Evolutionary conservation across 2,888 invertebrate genomes (phyloP).

Genomic region (Axea sp.): DNA sequence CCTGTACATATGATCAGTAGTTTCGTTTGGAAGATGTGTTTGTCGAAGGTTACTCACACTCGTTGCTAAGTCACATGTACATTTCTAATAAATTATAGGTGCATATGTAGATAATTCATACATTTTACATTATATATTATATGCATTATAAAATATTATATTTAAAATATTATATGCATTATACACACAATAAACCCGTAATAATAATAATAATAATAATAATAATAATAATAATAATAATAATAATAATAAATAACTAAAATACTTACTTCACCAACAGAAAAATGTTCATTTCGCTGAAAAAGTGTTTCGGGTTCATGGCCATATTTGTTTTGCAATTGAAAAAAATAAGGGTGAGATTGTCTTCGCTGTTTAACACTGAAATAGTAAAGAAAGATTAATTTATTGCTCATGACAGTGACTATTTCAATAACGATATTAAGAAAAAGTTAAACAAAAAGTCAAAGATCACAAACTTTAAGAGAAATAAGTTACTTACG

Average conservation of each 20-base stretch:
- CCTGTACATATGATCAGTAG: slow-evolving; percentile 59
- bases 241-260: no score
- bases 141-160: no score
- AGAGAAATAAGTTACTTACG: slow-evolving; percentile 58
- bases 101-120: no score
- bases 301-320: slow-evolving; percentile 44
- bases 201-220: no score
- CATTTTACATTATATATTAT: no score
- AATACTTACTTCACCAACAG: slow-evolving; percentile 21
- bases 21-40: slow-evolving; percentile 36
- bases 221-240: no score
- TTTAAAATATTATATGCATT: no score
- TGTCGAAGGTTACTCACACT: slow-evolving; percentile 68
- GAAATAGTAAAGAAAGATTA: background rate
- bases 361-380: slow-evolving; percentile 23
- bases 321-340: slow-evolving; percentile 19
- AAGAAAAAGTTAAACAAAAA: background rate
- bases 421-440: background rate
- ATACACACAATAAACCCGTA: no score
- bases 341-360: slow-evolving; percentile 14
- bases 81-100: slow-evolving; percentile 31
- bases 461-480: slow-evolving; percentile 1
- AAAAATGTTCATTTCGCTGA: slow-evolving; percentile 24
- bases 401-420: background rate
- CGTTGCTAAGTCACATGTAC: slow-evolving; percentile 65